Evolutionary conservation across 2,797 vertebrate species (phyloP).

Genomic region (Melanotaenia pygmaea): DNA sequence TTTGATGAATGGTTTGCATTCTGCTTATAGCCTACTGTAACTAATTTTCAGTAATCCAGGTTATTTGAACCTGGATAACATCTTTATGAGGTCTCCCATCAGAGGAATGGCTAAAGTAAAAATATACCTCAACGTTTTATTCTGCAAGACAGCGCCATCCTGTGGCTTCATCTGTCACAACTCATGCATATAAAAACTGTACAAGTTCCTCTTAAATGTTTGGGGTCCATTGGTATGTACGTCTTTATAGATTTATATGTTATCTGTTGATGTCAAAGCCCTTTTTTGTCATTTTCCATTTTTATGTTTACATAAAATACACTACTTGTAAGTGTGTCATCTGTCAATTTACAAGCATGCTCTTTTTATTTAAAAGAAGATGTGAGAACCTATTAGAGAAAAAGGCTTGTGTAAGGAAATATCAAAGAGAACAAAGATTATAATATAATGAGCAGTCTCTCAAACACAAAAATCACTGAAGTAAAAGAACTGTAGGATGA

Average conservation of each 20-base stretch:
- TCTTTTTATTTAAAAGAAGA: not conserved
- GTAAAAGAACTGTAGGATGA: not conserved
- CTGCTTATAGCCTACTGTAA: not conserved
- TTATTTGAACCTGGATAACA: not conserved
- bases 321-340: not conserved
- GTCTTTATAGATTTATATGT: no score
- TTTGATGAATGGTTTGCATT: conserved; percentile 34
- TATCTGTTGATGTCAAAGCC: not conserved
- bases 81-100: not conserved
- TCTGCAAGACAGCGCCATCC: conserved; percentile 36
- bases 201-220: no score
- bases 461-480: not conserved
- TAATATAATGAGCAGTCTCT: not conserved
- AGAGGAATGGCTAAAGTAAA: conserved; percentile 38
- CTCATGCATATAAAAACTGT: not conserved
- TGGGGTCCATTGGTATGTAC: no score
- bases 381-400: not conserved
- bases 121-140: not conserved
- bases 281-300: not conserved
- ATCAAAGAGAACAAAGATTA: not conserved
- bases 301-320: not conserved
- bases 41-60: not conserved
- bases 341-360: not conserved
- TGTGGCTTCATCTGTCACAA: conserved; percentile 14
- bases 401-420: not conserved